Evolutionary conservation across 2,113 vertebrate genomes (phyloP).

Genomic region (Peromyscus californicus): DNA sequence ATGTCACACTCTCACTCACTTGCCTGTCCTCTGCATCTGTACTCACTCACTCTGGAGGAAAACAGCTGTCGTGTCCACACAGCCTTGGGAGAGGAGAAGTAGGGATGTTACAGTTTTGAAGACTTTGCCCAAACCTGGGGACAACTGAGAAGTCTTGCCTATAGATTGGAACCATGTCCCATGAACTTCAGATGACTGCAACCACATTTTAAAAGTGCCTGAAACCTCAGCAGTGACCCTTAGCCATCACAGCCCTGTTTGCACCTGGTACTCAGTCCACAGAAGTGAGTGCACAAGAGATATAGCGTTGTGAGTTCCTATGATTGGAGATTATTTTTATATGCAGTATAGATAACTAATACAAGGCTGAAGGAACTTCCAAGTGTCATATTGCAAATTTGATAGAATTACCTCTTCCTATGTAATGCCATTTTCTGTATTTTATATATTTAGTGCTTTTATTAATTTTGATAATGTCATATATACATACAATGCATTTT

Average conservation of each 20-base stretch:
- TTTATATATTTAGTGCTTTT: not conserved
- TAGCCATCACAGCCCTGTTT: not conserved
- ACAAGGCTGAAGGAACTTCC: not conserved
- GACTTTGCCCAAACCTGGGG: not conserved
- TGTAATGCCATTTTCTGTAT: not conserved
- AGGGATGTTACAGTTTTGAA: not conserved
- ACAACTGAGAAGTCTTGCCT: not conserved
- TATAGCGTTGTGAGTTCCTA: not conserved
- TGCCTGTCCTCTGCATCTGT: not conserved
- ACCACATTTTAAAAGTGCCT: accelerated
- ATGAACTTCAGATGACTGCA: not conserved
- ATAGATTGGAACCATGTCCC: not conserved
- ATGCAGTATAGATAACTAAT: not conserved
- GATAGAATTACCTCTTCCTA: not conserved
- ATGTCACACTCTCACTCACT: not conserved
- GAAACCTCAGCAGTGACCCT: not conserved
- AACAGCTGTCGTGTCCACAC: accelerated
- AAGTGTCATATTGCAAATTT: not conserved
- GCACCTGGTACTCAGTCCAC: not conserved
- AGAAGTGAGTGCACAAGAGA: not conserved
- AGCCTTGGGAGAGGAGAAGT: not conserved
- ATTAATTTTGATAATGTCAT: not conserved
- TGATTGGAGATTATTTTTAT: not conserved
- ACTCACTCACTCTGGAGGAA: not conserved
- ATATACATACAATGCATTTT: not conserved